phyloP scores from a whole-genome alignment of 2,797 vertebrate genomes.

The Zenarchopterus dispar region DNA sequence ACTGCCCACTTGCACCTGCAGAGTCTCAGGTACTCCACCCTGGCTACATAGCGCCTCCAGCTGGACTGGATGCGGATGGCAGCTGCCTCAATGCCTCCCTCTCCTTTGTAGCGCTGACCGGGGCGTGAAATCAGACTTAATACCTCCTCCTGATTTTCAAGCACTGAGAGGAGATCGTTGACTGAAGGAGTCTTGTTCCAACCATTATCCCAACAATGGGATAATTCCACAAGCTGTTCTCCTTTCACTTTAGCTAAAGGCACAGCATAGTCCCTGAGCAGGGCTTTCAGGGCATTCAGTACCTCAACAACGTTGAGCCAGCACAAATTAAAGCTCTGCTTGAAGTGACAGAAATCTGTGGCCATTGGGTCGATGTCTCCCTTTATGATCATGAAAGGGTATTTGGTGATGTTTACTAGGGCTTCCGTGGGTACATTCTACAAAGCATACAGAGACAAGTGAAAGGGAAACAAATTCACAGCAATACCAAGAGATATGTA shows the following conservation, averaged over 20 bases:
- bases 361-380: constrained; percentile 76
- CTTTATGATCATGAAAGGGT: constrained; percentile 71
- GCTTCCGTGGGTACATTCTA: constrained; percentile 57
- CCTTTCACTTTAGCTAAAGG: constrained; percentile 81
- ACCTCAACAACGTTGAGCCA: constrained; percentile 75
- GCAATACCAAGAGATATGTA: not conserved
- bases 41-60: constrained; percentile 79
- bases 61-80: constrained; percentile 81
- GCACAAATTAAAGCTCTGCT: constrained; percentile 73
- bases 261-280: constrained; percentile 81
- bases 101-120: constrained; percentile 84
- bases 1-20: constrained; percentile 84
- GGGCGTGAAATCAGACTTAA: constrained; percentile 68
- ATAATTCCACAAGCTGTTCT: constrained; percentile 65
- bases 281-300: constrained; percentile 74
- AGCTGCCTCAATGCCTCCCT: constrained; percentile 73
- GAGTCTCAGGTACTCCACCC: constrained; percentile 69
- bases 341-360: constrained; percentile 81
- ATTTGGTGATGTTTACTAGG: constrained; percentile 40
- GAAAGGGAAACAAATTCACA: constrained; percentile 12
- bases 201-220: constrained; percentile 62
- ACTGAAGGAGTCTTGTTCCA: constrained; percentile 56
- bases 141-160: constrained; percentile 80
- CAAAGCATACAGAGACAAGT: constrained; percentile 32
- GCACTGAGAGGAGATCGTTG: constrained; percentile 72